These are phyloP conservation scores for Hypomesus transpacificus DNA, from an alignment of 2,113 vertebrate species.

Conservation along the genomic window DNA sequence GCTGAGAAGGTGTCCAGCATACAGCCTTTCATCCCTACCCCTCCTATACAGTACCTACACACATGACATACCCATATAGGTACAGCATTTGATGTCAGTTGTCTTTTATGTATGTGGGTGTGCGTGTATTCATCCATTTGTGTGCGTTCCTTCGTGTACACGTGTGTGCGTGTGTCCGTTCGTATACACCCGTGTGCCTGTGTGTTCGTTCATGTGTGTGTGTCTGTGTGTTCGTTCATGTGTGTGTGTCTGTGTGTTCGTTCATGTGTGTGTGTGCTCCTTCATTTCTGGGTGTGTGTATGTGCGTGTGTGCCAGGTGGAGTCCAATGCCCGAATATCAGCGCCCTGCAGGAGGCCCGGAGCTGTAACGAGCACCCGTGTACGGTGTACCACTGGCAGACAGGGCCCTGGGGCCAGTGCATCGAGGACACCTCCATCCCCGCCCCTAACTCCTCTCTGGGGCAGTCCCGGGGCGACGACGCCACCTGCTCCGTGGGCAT, in stretches of 20 bases:
- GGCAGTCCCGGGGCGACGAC: conserved; percentile 65
- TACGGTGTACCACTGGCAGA: conserved; percentile 98
- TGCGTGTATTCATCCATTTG: no score
- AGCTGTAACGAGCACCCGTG: conserved; percentile 95
- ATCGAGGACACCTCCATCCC: conserved; percentile 90
- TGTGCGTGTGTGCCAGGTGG: conserved; percentile 72
- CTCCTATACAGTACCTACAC: no score
- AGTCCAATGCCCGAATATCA: conserved; percentile 84
- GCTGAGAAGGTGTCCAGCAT: no score
- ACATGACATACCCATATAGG: no score
- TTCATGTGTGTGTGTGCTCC: no score
- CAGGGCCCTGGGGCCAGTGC: conserved; percentile 89
- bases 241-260: background rate
- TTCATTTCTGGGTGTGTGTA: background rate
- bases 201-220: no score
- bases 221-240: background rate
- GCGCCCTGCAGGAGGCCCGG: conserved; percentile 85
- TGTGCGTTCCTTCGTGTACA: background rate
- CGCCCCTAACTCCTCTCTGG: conserved; percentile 78
- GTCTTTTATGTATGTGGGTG: no score
- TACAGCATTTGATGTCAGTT: no score
- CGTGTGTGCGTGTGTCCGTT: background rate
- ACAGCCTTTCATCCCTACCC: no score
- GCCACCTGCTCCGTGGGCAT: conserved; percentile 89
- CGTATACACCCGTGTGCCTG: no score